Conservation (phyloP, 2,113 vertebrate species). For the Sakesphorus luctuosus region DNA sequence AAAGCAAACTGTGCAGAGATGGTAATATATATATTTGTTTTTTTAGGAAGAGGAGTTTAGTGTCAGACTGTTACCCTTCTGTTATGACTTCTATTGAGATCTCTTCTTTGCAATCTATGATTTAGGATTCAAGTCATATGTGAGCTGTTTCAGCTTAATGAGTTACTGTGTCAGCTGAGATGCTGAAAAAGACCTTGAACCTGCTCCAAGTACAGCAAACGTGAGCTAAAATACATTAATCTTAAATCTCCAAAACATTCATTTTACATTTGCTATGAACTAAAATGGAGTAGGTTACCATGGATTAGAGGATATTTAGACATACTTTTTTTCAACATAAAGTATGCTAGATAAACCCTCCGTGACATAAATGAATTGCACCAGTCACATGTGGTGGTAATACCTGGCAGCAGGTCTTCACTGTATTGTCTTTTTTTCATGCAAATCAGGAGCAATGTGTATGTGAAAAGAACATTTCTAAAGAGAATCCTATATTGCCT, state of each 20-base stretch:
- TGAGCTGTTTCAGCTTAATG: not conserved
- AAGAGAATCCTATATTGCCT: not conserved
- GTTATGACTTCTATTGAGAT: not conserved
- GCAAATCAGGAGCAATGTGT: not conserved
- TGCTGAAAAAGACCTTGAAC: not conserved
- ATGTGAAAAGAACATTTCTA: not conserved
- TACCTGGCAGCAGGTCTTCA: not conserved
- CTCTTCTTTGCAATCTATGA: not conserved
- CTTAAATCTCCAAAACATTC: not conserved
- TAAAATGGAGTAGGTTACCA: not conserved
- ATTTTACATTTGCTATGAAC: not conserved
- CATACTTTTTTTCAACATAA: not conserved
- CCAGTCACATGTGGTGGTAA: not conserved
- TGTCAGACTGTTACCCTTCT: not conserved
- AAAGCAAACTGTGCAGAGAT: not conserved
- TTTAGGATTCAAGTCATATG: not conserved
- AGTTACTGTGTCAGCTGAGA: not conserved
- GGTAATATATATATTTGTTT: accelerated
- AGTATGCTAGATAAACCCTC: not conserved
- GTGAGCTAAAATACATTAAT: not conserved
- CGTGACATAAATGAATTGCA: accelerated
- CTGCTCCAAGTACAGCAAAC: not conserved
- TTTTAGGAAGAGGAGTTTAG: not conserved
- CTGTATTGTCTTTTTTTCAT: not conserved
- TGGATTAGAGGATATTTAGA: not conserved